Percentiles rank a stretch among this genome's conserved stretches.
phyloP scores from a whole-genome alignment of 2,888 invertebrate genomes.

The Aphodius sticticus region DNA sequence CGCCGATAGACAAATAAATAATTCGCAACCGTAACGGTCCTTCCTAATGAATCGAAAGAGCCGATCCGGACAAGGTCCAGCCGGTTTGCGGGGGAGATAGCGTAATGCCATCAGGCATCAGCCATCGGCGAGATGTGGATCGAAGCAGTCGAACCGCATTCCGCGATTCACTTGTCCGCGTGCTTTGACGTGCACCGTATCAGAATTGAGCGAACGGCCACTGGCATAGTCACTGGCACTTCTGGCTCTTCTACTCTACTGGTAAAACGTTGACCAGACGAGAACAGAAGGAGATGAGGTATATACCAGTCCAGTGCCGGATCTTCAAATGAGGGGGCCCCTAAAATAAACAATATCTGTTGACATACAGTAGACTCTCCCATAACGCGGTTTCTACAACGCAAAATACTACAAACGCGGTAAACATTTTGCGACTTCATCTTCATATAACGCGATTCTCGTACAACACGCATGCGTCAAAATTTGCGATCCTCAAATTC shows the following conservation, averaged over 20 bases:
- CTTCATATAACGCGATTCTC: no score
- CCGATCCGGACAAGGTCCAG: neutral
- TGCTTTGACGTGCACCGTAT: neutral
- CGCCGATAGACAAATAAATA: neutral
- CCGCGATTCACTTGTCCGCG: conserved; percentile 54
- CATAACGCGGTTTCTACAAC: no score
- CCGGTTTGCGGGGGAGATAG: conserved; percentile 42
- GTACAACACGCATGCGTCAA: no score
- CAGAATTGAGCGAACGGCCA: neutral
- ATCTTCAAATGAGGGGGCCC: conserved; percentile 35
- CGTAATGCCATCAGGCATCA: conserved; percentile 33
- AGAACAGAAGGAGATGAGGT: neutral
- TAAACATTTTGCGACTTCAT: no score
- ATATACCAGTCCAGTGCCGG: neutral
- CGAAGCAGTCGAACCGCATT: conserved; percentile 53
- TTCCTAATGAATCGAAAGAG: conserved; percentile 7
- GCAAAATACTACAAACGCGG: no score
- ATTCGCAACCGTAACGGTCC: neutral
- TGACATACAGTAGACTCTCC: no score
- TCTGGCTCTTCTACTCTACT: neutral
- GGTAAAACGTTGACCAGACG: conserved; percentile 23
- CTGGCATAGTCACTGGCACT: neutral
- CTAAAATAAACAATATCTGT: no score
- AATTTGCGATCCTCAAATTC: no score
- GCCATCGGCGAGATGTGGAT: conserved; percentile 29